A percentile compares a stretch with the other conserved stretches of the same genome.
Conservation (phyloP, 2,797 vertebrate genomes). For the Lutjanus campechanus region DNA sequence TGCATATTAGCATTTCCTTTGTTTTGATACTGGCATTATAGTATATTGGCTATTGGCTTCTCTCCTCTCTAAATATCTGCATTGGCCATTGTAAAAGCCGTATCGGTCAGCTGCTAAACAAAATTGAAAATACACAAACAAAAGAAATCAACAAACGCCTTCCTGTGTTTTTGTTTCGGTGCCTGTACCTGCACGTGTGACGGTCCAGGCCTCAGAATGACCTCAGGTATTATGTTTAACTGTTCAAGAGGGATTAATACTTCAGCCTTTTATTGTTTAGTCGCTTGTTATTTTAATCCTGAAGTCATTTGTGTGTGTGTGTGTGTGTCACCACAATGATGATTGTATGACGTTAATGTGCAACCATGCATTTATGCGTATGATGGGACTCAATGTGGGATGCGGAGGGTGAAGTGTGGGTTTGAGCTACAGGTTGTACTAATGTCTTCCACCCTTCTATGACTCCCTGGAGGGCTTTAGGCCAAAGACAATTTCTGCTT, state of each 20-base stretch:
- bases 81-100: too few relatives aligned
- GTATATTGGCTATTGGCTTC: too few relatives aligned
- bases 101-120: too few relatives aligned
- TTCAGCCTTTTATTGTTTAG: conserved; percentile 77
- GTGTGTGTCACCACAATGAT: conserved; percentile 34
- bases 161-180: conserved; percentile 46
- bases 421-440: conserved; percentile 68
- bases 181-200: conserved; percentile 30
- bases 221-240: conserved; percentile 48
- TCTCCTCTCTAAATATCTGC: too few relatives aligned
- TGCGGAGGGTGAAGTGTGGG: conserved; percentile 43
- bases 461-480: conserved; percentile 73
- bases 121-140: conserved; percentile 13
- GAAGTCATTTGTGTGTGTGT: conserved; percentile 46
- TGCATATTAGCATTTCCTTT: too few relatives aligned
- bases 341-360: conserved; percentile 33
- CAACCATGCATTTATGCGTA: conserved; percentile 15
- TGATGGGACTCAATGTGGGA: conserved; percentile 40
- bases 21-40: too few relatives aligned
- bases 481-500: conserved; percentile 77
- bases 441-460: conserved; percentile 81
- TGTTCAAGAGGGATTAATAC: conserved; percentile 54
- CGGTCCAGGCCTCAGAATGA: conserved; percentile 61
- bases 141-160: conserved; percentile 34
- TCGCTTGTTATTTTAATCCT: conserved; percentile 79